phyloP scores from a whole-genome alignment of 2,797 vertebrate species.

The Hyperoplus immaculatus region DNA sequence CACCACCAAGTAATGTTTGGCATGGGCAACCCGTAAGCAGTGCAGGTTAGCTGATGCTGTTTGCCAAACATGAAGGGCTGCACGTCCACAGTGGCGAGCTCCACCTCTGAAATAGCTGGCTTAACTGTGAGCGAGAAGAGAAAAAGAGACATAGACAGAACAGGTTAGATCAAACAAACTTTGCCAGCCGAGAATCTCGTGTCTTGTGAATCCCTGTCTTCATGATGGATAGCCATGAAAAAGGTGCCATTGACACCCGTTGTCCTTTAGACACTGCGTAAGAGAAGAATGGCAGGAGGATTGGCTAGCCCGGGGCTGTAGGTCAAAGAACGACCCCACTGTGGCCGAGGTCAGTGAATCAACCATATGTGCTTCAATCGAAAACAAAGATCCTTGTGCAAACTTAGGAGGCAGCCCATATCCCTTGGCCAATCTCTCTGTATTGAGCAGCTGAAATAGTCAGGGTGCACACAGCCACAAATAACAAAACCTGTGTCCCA shows the following conservation, averaged over 20 bases:
- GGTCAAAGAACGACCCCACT: conserved; percentile 66
- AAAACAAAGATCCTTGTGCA: conserved; percentile 43
- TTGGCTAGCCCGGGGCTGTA: conserved; percentile 53
- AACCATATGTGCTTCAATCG: conserved; percentile 53
- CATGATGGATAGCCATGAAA: conserved; percentile 70
- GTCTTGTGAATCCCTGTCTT: conserved; percentile 59
- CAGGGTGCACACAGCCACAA: background rate
- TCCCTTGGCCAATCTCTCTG: conserved; percentile 27
- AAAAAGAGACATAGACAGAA: conserved; percentile 30
- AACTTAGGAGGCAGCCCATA: conserved; percentile 38
- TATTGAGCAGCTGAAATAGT: conserved; percentile 15
- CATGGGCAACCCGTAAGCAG: conserved; percentile 81
- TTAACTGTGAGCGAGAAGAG: conserved; percentile 80
- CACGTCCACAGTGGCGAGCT: conserved; percentile 72
- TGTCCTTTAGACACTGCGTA: conserved; percentile 46
- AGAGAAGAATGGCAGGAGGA: conserved; percentile 65
- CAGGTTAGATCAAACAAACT: conserved; percentile 38
- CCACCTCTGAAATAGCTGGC: conserved; percentile 90
- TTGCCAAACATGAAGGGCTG: conserved; percentile 77
- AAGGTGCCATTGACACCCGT: conserved; percentile 59
- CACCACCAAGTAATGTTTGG: conserved; percentile 89
- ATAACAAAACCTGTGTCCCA: conserved; percentile 2
- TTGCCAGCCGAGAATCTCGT: conserved; percentile 8
- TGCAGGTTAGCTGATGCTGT: conserved; percentile 88
- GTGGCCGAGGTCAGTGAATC: conserved; percentile 55